These are phyloP conservation scores for Halesus radiatus DNA, from an alignment of 1,140 invertebrate genomes.

Conservation along the genomic window DNA sequence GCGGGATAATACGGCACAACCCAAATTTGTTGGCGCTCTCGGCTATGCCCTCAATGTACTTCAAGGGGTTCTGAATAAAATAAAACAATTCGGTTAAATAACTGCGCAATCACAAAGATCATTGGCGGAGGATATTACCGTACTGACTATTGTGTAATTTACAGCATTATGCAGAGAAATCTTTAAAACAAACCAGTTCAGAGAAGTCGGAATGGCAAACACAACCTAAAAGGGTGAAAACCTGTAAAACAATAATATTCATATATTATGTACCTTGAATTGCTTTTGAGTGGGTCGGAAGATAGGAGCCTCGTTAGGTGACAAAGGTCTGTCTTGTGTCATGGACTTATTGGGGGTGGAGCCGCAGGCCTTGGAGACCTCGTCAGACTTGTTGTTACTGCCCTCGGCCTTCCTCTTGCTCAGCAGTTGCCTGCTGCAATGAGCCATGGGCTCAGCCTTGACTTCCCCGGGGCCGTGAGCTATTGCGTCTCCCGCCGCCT, in stretches of 20 bases:
- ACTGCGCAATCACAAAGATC: neutral
- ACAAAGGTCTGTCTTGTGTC: neutral
- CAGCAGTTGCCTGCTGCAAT: too few relatives aligned
- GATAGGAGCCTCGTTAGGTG: constrained; percentile 83
- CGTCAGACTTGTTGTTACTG: too few relatives aligned
- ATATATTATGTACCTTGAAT: constrained; percentile 68
- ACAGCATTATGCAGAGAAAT: too few relatives aligned
- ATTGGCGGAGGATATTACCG: too few relatives aligned
- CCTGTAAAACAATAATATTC: too few relatives aligned
- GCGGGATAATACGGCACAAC: constrained; percentile 92
- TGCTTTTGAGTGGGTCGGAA: constrained; percentile 88
- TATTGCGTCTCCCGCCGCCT: too few relatives aligned
- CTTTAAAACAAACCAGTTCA: neutral
- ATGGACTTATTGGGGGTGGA: neutral
- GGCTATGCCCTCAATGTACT: constrained; percentile 89
- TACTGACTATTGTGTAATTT: neutral
- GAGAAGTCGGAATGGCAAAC: neutral
- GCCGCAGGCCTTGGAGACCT: too few relatives aligned
- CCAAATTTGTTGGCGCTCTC: constrained; percentile 86
- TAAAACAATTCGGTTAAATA: neutral
- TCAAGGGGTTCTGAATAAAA: constrained; percentile 82
- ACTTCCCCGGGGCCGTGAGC: too few relatives aligned
- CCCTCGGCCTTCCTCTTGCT: too few relatives aligned
- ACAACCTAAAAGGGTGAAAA: neutral
- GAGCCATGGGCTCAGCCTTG: too few relatives aligned